Percentiles rank a stretch among this genome's conserved stretches.
Conservation (phyloP, 2,113 vertebrate genomes). For the Sorex araneus region DNA sequence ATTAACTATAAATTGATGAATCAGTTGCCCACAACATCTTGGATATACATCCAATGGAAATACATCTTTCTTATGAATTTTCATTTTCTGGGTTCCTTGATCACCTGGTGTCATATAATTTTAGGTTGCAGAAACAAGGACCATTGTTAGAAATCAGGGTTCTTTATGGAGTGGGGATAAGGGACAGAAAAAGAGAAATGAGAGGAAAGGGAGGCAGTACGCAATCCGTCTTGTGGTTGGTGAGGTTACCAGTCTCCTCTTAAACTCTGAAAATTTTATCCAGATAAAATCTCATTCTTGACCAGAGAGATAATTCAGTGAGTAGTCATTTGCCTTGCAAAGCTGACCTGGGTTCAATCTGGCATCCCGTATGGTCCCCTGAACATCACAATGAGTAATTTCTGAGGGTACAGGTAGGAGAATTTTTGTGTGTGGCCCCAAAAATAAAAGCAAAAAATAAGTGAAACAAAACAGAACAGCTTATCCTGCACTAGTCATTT, state of each 20-base stretch:
- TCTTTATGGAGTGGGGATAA: neutral
- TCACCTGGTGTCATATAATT: neutral
- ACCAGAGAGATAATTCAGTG: too few species aligned
- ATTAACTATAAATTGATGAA: too few species aligned
- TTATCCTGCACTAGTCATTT: neutral
- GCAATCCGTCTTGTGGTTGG: neutral
- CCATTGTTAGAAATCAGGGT: neutral
- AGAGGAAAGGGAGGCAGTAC: neutral
- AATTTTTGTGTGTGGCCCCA: too few species aligned
- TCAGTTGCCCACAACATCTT: neutral
- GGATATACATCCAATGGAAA: neutral
- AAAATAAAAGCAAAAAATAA: too few species aligned
- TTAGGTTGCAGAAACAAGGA: neutral
- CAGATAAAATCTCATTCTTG: neutral
- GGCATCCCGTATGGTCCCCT: too few species aligned
- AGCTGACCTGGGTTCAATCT: too few species aligned
- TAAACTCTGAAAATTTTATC: neutral
- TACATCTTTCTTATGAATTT: conserved; percentile 40
- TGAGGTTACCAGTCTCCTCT: neutral
- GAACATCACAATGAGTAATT: too few species aligned
- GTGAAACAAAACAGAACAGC: neutral
- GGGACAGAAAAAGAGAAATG: neutral
- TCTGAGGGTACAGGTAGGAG: too few species aligned
- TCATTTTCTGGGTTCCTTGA: conserved; percentile 43
- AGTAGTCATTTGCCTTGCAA: too few species aligned